Base-by-base conservation (phyloP, 2,888 invertebrate species). In the Sinelater perroti region DNA sequence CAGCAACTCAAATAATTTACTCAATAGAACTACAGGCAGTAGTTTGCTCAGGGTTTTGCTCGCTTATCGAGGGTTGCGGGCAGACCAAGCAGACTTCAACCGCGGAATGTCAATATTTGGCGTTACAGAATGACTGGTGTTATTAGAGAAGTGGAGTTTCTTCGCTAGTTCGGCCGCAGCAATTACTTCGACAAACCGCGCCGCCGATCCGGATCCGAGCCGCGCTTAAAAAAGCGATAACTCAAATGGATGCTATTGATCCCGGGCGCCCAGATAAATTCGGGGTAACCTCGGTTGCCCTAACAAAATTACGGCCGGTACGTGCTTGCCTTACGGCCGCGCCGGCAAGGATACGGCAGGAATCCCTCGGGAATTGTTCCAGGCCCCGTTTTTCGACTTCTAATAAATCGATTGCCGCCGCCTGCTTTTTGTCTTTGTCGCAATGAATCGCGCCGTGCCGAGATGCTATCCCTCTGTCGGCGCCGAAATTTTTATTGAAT, bases 1-100 rank as follows among this genome's bases (percentile, higher is more conserved):
- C 72, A 78, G 75, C 74, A 78, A 78, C 77, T 78, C 77, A 77
- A 78, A 78, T 78, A 77, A 78, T 78, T 77, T 77, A 76, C 76
- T 75, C 76, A 72, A 75, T 75, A 74, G 76, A 73, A 74, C 73
- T 73, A 74, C 74, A 73, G 71, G 70, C 71, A 70, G 71, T 72
- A 73, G 75, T 76, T 75, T 76, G 73, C 69, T 72, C 74, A 70
- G 72, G 73, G 72, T 67, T 54, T 54, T 70, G 67, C 62, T 62
- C 58, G 61, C 51, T 57, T 65, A 61, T 59, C 66, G 57, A 56
- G 49, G 52, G 49, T 46, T 59, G 56, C 62, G 57, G 56, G 56
- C 59, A 60, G 61, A 59, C 60, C 61, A 56, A 53, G 54, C 61
- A 60, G 61, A 61, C 54, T 18, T 51, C 45, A 54, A 74, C 75